Evolutionary conservation across 2,113 vertebrate species (phyloP).

Genomic region (Natator depressus): DNA sequence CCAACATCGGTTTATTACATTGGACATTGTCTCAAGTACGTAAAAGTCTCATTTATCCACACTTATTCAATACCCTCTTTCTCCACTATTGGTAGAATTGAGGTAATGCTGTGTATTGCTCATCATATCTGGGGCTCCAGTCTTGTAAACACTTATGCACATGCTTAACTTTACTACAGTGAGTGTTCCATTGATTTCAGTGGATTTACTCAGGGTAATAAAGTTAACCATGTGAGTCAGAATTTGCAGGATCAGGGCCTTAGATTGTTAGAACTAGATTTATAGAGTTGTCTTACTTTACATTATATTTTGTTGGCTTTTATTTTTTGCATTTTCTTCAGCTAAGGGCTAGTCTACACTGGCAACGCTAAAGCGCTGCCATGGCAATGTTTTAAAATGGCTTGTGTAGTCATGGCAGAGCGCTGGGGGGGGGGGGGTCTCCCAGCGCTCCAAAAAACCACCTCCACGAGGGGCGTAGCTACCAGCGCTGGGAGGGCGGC

Average conservation of each 20-base stretch:
- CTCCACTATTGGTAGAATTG: neutral
- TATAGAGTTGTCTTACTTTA: neutral
- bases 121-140: neutral
- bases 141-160: neutral
- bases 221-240: neutral
- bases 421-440: too few species aligned
- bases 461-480: too few species aligned
- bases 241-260: neutral
- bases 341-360: too few species aligned
- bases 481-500: too few species aligned
- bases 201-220: neutral
- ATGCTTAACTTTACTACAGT: neutral
- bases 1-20: constrained; percentile 8
- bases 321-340: neutral
- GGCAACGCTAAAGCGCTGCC: too few species aligned
- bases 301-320: neutral
- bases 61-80: neutral
- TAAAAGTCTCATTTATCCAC: neutral
- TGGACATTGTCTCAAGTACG: neutral
- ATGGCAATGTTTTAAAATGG: too few species aligned
- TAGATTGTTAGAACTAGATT: neutral
- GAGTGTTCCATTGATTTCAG: neutral
- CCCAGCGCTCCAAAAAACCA: too few species aligned
- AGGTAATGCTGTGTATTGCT: neutral
- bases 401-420: too few species aligned